Evolutionary conservation across 2,113 vertebrate genomes (phyloP).

Genomic region (Salvelinus namaycush): DNA sequence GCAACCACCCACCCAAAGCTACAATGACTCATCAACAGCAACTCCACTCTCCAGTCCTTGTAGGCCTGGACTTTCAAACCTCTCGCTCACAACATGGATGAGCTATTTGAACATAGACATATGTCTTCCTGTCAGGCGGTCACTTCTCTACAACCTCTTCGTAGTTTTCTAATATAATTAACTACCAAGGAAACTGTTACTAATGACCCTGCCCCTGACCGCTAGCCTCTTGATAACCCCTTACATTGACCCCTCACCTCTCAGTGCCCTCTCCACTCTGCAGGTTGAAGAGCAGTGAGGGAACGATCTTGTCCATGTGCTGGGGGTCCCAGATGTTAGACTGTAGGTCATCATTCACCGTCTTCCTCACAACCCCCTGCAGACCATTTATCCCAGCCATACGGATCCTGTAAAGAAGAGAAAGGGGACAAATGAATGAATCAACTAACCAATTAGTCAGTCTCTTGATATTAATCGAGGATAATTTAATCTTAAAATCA

Average conservation of each 20-base stretch:
- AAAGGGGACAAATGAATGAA: not conserved
- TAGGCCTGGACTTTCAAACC: too few species aligned
- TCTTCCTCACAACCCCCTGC: conserved; percentile 95
- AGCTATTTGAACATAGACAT: too few species aligned
- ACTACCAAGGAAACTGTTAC: too few species aligned
- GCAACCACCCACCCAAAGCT: not conserved
- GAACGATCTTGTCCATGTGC: conserved; percentile 98
- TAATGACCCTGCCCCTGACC: not conserved
- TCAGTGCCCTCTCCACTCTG: conserved; percentile 87
- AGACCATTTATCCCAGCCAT: conserved; percentile 68
- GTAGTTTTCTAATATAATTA: too few species aligned
- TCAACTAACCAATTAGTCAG: not conserved
- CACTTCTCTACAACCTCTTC: too few species aligned
- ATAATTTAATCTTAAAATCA: too few species aligned
- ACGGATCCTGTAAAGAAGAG: conserved; percentile 5
- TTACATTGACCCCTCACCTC: conserved; percentile 72
- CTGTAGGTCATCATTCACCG: conserved; percentile 93
- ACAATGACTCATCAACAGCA: not conserved
- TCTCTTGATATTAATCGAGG: too few species aligned
- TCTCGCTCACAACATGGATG: too few species aligned
- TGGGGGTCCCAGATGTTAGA: conserved; percentile 98
- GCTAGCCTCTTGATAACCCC: not conserved
- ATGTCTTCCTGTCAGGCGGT: too few species aligned
- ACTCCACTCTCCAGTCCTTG: too few species aligned
- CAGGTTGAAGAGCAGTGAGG: conserved; percentile 92